These are phyloP conservation scores for Mesocentrotus franciscanus DNA, from an alignment of 53 echinoderm and acorn worm genomes.

Conservation along the genomic window DNA sequence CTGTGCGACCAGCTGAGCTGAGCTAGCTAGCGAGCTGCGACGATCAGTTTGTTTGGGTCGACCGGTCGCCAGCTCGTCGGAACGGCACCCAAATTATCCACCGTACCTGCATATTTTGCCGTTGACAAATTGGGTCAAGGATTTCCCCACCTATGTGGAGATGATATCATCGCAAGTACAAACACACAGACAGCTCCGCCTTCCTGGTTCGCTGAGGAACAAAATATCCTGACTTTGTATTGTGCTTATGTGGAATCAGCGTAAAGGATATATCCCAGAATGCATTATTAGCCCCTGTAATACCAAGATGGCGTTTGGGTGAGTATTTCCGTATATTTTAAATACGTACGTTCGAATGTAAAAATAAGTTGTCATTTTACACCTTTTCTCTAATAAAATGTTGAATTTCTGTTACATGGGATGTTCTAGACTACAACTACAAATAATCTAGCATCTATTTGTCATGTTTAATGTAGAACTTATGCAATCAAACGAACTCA, in stretches of 20 bases:
- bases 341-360: conserved; percentile 49
- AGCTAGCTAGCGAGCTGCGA: too few relatives aligned
- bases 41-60: too few relatives aligned
- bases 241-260: neutral
- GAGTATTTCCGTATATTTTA: conserved; percentile 62
- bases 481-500: neutral
- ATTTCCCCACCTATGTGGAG: conserved; percentile 48
- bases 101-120: neutral
- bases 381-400: neutral
- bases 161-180: conserved; percentile 45
- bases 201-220: conserved; percentile 41
- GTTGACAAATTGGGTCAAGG: conserved; percentile 39
- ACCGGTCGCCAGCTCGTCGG: too few relatives aligned
- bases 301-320: conserved; percentile 67
- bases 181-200: conserved; percentile 62
- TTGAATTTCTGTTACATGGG: neutral
- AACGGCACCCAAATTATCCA: too few relatives aligned
- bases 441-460: neutral
- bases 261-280: conserved; percentile 63
- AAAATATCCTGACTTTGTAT: neutral
- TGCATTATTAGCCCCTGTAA: conserved; percentile 15
- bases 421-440: neutral
- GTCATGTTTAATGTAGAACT: neutral
- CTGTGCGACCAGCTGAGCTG: too few relatives aligned
- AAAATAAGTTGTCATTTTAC: neutral